phyloP scores from a whole-genome alignment of 2,113 vertebrate genomes.

The Silurus meridionalis region DNA sequence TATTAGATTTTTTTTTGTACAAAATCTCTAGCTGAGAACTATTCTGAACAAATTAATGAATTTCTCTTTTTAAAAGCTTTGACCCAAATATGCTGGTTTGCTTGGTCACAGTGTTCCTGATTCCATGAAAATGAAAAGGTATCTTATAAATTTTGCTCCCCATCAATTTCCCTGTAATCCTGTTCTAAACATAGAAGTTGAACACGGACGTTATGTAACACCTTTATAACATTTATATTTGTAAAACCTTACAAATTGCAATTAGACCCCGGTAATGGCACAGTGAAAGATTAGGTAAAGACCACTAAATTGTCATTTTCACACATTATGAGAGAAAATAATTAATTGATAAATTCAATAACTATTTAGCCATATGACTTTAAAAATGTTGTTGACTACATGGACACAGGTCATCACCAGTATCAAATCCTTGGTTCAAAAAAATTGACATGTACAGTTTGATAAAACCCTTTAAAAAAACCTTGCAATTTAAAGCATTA shows the following conservation, averaged over 20 bases:
- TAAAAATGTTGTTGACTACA: not conserved
- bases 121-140: constrained; percentile 30
- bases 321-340: not conserved
- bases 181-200: constrained; percentile 48
- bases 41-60: not conserved
- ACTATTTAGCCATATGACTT: not conserved
- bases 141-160: not conserved
- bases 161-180: not conserved
- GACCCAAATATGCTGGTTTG: not conserved
- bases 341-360: not conserved
- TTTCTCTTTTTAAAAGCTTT: not conserved
- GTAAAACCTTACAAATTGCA: not conserved
- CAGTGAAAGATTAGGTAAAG: not conserved
- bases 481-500: not conserved
- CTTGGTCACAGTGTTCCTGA: constrained; percentile 14
- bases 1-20: not conserved
- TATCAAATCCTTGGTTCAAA: not conserved
- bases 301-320: not conserved
- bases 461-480: not conserved
- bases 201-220: constrained; percentile 43
- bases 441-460: not conserved
- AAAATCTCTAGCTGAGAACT: not conserved
- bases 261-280: not conserved
- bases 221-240: constrained; percentile 17
- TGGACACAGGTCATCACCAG: not conserved